Percentiles rank a stretch among this genome's conserved stretches.
Conservation (phyloP, 2,888 invertebrate genomes). For the Uloborus plumipes region DNA sequence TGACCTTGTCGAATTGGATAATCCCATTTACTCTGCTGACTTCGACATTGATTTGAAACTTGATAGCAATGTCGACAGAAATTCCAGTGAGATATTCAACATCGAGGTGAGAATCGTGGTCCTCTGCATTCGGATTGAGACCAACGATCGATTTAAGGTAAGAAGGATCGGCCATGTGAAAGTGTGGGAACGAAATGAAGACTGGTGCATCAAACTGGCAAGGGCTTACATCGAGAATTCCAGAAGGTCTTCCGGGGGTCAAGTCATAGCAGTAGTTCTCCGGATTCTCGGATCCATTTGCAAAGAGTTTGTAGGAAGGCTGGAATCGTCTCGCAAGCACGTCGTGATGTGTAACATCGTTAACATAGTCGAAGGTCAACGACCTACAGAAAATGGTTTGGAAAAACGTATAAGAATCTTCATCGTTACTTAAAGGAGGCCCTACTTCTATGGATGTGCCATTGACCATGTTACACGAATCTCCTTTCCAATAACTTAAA, state of each 20-base stretch:
- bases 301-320: conserved; percentile 34
- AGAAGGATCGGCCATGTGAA: conserved; percentile 58
- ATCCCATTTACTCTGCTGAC: conserved; percentile 10
- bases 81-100: conserved; percentile 81
- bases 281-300: conserved; percentile 53
- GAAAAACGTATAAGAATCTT: conserved; percentile 26
- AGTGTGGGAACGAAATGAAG: conserved; percentile 61
- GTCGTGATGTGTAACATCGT: conserved; percentile 20
- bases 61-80: conserved; percentile 14
- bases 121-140: conserved; percentile 29
- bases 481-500: conserved; percentile 42
- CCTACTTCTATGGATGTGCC: conserved; percentile 46
- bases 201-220: conserved; percentile 64
- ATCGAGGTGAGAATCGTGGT: conserved; percentile 86
- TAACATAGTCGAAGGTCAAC: conserved; percentile 45
- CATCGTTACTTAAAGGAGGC: conserved; percentile 20
- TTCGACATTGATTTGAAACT: conserved; percentile 47
- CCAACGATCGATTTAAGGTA: conserved; percentile 43
- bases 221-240: conserved; percentile 52
- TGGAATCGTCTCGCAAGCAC: conserved; percentile 44
- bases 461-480: conserved; percentile 43
- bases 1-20: conserved; percentile 19
- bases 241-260: conserved; percentile 34
- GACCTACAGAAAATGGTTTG: conserved; percentile 51
- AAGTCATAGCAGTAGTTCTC: conserved; percentile 60